Evolutionary conservation across 2,888 invertebrate genomes (phyloP).

Genomic region (Drosophila limbata): DNA sequence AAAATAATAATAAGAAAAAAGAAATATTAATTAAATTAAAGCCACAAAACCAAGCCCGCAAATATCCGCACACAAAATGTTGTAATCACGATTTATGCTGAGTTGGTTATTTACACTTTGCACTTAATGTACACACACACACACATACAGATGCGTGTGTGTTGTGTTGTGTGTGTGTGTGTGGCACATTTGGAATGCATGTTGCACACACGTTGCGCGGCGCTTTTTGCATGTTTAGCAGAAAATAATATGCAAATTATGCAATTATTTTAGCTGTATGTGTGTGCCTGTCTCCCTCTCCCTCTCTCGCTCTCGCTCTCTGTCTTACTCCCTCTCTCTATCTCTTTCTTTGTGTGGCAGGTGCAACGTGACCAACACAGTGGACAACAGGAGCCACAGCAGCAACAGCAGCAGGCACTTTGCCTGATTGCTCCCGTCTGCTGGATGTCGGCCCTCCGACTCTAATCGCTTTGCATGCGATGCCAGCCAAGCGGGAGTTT

Average conservation of each 20-base stretch:
- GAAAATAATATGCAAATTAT: slow-evolving; percentile 82
- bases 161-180: too few species aligned
- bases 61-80: slow-evolving; percentile 82
- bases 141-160: background rate
- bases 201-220: slow-evolving; percentile 71
- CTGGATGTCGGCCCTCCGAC: slow-evolving; percentile 60
- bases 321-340: slow-evolving; percentile 8
- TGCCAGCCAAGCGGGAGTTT: slow-evolving; percentile 22
- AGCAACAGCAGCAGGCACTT: slow-evolving; percentile 69
- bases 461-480: slow-evolving; percentile 67
- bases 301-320: slow-evolving; percentile 5
- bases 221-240: slow-evolving; percentile 80
- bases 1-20: slow-evolving; percentile 25
- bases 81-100: slow-evolving; percentile 84
- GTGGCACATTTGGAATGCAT: slow-evolving; percentile 69
- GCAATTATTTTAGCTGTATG: slow-evolving; percentile 78
- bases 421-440: slow-evolving; percentile 80
- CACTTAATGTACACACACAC: slow-evolving; percentile 71
- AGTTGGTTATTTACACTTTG: slow-evolving; percentile 81
- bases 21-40: slow-evolving; percentile 84
- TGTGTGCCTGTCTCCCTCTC: slow-evolving; percentile 25
- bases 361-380: slow-evolving; percentile 65
- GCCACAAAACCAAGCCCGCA: slow-evolving; percentile 83
- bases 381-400: slow-evolving; percentile 22
- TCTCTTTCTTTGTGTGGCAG: slow-evolving; percentile 52